Base-by-base conservation (phyloP, 2,113 vertebrate species). In the Elephas maximus region DNA sequence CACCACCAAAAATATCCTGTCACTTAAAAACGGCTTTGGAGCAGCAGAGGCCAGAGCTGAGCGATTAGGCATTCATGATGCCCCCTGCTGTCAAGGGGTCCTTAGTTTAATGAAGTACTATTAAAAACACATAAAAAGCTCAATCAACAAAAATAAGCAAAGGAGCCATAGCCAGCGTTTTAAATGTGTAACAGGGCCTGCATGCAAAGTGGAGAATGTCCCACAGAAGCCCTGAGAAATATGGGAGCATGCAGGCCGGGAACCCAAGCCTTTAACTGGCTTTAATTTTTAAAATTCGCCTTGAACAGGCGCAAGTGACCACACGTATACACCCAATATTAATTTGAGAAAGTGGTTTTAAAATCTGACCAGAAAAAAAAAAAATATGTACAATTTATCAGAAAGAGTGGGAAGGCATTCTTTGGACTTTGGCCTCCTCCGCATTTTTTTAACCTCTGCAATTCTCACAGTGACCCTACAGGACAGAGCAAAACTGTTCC, bases 41-140 rank as follows among this genome's bases (percentile, higher is more conserved):
- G 30, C 15, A 8, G 76, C 78, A 41, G 0, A 18, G 74, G 18
- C 69, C 9, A 28, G 1, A 7, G 45, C 94, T 69, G 76, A 78
- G 90, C 90, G 88, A 81, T 97, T 45, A 95, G 95, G 90, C 77
- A 1, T 73, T 81, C 62, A 8, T 1, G 62, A 45, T 21, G 48
- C 7, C 78, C 79, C 87, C 94, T 78, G 78, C 88, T 89, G 88
- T 33, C 1, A 0, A 80, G 81, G 4, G 63, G 95, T 53, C 85
- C 91, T 97, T 95, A 96, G 81, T 88, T 93, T 97, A 97, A 98
- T 95, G 90, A 94, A 85, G 53, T 51, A 60, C 95, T 93, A 92
- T 95, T 95, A 97, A 96, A 97, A 96, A 57, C 26, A 83, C 93
- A 96, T 97, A 92, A 95, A 96, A 93, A 95, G 51, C 76, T 79